Conservation (phyloP, 1,140 invertebrate species). For the Tenebrio molitor region DNA sequence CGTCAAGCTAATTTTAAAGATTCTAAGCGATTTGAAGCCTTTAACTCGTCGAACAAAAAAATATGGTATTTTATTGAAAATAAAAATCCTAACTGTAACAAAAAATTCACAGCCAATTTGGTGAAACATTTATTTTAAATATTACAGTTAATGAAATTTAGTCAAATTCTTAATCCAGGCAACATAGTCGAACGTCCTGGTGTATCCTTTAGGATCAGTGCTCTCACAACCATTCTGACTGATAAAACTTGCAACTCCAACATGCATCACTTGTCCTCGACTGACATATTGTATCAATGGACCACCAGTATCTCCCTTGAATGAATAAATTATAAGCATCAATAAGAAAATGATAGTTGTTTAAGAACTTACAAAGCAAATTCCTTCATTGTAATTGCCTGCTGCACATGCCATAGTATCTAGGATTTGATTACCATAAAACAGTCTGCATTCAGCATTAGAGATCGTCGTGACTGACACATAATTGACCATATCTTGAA, state of each 20-base stretch:
- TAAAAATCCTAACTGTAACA: no score
- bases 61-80: no score
- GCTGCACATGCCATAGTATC: slow-evolving; percentile 5
- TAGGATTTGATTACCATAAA: slow-evolving; percentile 22
- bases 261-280: background rate
- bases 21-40: no score
- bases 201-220: slow-evolving; percentile 7
- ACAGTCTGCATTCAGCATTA: background rate
- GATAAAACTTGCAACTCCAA: slow-evolving; percentile 6
- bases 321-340: background rate
- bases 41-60: no score
- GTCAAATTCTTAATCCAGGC: background rate
- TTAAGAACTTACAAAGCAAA: background rate
- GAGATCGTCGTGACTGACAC: background rate
- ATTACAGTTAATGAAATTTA: background rate
- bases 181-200: slow-evolving; percentile 6
- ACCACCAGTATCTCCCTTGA: slow-evolving; percentile 20
- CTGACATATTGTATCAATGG: slow-evolving; percentile 16
- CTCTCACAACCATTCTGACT: slow-evolving; percentile 20
- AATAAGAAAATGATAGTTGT: background rate
- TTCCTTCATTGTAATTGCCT: slow-evolving; percentile 25
- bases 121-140: background rate
- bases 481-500: background rate
- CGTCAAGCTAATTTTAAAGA: no score
- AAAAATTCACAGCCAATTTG: no score